Conservation (phyloP, 2,113 vertebrate species). For the Solea solea region DNA sequence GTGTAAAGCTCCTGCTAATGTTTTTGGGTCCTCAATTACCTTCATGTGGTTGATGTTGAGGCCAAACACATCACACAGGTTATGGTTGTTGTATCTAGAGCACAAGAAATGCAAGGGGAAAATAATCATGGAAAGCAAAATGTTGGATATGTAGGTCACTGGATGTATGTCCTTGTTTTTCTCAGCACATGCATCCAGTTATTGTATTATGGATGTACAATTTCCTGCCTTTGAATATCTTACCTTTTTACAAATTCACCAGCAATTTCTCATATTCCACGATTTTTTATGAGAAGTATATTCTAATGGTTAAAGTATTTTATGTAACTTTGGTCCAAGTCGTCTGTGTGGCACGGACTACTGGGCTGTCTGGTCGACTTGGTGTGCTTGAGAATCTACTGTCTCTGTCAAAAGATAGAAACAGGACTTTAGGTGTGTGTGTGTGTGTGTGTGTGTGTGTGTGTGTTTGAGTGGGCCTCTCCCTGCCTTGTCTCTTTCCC, state of each 20-base stretch:
- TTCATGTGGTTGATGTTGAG: conserved; percentile 47
- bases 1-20: conserved; percentile 52
- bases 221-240: not conserved
- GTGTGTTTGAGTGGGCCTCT: conserved; percentile 76
- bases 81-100: conserved; percentile 35
- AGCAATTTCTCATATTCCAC: conserved; percentile 5
- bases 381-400: conserved; percentile 47
- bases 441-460: conserved; percentile 57
- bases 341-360: conserved; percentile 48
- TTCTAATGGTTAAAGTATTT: conserved; percentile 26
- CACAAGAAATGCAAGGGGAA: not conserved
- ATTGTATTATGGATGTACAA: not conserved
- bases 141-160: not conserved
- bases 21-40: conserved; percentile 43
- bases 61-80: conserved; percentile 37
- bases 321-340: conserved; percentile 53
- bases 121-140: conserved; percentile 29
- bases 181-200: not conserved
- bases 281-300: not conserved
- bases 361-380: conserved; percentile 9
- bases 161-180: not conserved
- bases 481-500: conserved; percentile 77
- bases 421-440: conserved; percentile 59
- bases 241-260: not conserved
- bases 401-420: conserved; percentile 68